Evolutionary conservation across 2,888 invertebrate genomes (phyloP), one percentile per base, ranked within the genome.

Genomic region (Pammene fasciana): DNA sequence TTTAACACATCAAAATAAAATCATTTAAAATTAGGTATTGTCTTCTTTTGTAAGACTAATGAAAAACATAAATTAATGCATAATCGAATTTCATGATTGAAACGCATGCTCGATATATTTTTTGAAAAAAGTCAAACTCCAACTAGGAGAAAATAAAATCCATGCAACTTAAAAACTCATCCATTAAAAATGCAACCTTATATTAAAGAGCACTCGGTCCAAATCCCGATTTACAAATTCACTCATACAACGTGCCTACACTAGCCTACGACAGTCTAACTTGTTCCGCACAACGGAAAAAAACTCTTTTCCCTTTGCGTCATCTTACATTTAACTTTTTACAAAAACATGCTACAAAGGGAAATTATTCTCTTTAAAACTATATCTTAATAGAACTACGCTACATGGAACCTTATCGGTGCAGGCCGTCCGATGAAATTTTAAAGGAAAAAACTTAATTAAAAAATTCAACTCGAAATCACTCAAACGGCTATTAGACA

Each of bases 221-320:
- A 85, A 77, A 78, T 83, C 78, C 80, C 75, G 77, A 78, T 74
- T 80, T 81, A 83, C 81, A 84, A 79, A 78, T 81, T 85, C 86
- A 87, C 86, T 88, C 89, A 79, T 87, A 89, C 88, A 86, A 84
- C 85, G 81, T 84, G 81, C 81, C 89, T 91, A 90, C 72, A 83
- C 88, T 91, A 91, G 79, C 79, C 89, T 92, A 92, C 82, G 87
- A 91, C 92, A 92, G 92, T 92, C 92, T 91, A 92, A 89, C 80
- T 78, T 79, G 85, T 91, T 89, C 92, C 92, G 91, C 83, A 92
- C 91, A 91, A 92, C 92, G 92, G 92, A 92, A 92, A 91, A 90
- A 86, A 90, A 86, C 84, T 82, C 79, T 78, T 80, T 83, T 84
- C 90, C 89, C 90, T 84, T 79, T 85, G 86, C 79, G 76, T 75